Percentiles rank a stretch among this genome's conserved stretches.
phyloP scores from a whole-genome alignment of 2,888 invertebrate genomes.

The Eulithis prunata region DNA sequence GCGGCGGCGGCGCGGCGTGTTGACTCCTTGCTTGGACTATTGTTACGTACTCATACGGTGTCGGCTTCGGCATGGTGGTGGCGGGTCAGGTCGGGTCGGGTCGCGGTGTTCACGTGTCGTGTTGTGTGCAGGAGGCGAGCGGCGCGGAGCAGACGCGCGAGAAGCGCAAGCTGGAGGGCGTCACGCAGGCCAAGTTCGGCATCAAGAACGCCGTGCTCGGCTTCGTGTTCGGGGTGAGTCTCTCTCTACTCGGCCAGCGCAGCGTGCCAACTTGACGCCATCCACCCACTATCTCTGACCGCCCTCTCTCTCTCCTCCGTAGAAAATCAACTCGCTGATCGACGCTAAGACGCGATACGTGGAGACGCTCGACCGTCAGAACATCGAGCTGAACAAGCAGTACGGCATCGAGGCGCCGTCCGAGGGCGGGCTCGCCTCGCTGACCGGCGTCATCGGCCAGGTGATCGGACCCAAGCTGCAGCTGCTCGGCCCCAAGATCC shows the following conservation, averaged over 20 bases:
- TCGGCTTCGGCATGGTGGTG: conserved; percentile 25
- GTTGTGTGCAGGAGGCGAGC: conserved; percentile 68
- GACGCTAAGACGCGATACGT: conserved; percentile 91
- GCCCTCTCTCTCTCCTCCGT: conserved; percentile 56
- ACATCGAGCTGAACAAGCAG: conserved; percentile 90
- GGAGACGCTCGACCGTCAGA: conserved; percentile 87
- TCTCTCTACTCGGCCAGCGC: background rate
- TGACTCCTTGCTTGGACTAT: conserved; percentile 22
- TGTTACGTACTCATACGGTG: conserved; percentile 12
- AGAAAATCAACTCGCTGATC: conserved; percentile 93
- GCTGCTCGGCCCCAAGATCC: conserved; percentile 87
- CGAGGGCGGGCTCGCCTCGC: conserved; percentile 83
- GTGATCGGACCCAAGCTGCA: conserved; percentile 89
- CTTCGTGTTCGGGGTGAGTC: conserved; percentile 92
- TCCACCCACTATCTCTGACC: conserved; percentile 29
- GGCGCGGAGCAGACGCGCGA: conserved; percentile 84
- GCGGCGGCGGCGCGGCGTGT: background rate
- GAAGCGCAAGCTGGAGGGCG: conserved; percentile 90
- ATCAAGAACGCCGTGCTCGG: conserved; percentile 92
- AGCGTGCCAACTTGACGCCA: background rate
- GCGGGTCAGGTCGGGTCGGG: conserved; percentile 39
- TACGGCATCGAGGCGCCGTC: conserved; percentile 89
- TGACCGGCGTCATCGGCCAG: conserved; percentile 87
- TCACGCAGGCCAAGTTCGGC: conserved; percentile 86
- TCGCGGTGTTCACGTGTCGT: conserved; percentile 50